Base-by-base conservation (phyloP, 2,797 vertebrate genomes). In the Monodelphis domestica region DNA sequence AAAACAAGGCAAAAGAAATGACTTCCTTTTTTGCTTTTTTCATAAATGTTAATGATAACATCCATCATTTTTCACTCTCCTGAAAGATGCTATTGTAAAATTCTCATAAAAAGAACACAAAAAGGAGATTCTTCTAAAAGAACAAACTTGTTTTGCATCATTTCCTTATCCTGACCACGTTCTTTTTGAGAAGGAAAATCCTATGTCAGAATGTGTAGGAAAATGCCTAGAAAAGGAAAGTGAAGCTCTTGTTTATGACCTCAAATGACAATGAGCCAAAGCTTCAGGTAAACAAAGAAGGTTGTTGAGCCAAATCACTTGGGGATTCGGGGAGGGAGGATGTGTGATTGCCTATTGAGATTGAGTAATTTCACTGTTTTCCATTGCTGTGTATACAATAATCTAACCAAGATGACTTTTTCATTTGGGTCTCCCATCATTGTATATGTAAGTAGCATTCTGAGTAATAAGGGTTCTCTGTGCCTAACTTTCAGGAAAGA, bases 261-360 rank as follows among this genome's bases (percentile, higher is more conserved):
- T 96, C 45, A 87, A 89, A 24, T 88, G 53, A 45, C 24, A 88
- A 53, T 95, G 91, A 96, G 87, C 54, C 97, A 55, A 15, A 50
- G 0, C 38, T 91, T 87, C 94, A 91, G 53, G n/a, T 94, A 92
- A 93, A 88, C 95, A 94, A 96, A 96, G 45, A 12, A 88, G 78
- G 92, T 87, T 95, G 33, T 90, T 52, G 51, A 91, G 50, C 28
- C 94, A 87, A 95, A 93, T 93, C 26, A 11, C 50, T 94, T 95
- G 91, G 52, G 94, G 94, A 88, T 53, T 97, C 91, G 91, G 95
- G 93, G 90, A 90, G 91, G 15, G 29, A 93, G 93, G 94, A 89
- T 92, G 29, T 29, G 24, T 0, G 94, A 95, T 91, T 89, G 29
- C 57, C 92, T 92, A 0, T 89, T 89, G 56, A 0, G 2, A 89